Base-by-base conservation (phyloP, 2,888 invertebrate genomes). In the Parasteatoda lunata region DNA sequence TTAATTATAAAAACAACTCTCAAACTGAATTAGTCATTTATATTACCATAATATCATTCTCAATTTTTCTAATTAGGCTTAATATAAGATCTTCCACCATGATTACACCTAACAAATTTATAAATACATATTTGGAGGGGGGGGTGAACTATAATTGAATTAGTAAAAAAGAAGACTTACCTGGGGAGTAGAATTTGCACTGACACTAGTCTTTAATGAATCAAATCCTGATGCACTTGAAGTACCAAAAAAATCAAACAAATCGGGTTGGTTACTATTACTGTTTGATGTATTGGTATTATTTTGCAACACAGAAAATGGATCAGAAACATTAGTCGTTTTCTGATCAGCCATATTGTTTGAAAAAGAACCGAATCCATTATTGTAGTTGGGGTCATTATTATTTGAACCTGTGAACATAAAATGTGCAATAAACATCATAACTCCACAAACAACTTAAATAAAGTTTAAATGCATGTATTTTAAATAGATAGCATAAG, bases 121-220 rank as follows among this genome's bases (percentile, higher is more conserved):
- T 30, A 30, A 30, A 30, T 30, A 30, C 30, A 30, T 30, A 30
- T 30, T 30, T 30, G 0, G 30, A 2, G 30, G 30, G 30, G 30
- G 30, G 2, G 30, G 2, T 30, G 30, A 30, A 30, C 30, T 30
- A 30, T 30, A 30, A 30, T n/a, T 75, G 65, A 65, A 51, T 47
- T 30, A 68, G 6, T 64, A n/a, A 59, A n/a, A 65, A 64, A 9
- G 48, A 70, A 51, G 11, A 75, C 66, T 76, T 30, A 86, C 88
- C 72, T 86, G 85, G 48, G 88, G 88, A 45, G 88, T 88, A 71
- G 71, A 82, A 64, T 88, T 71, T 45, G 88, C 88, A 80, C 88
- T 88, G 30, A 71, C 77, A 65, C 85, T 88, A 52, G 85, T 76
- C 64, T 84, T 88, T 47, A 71, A 54, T 47, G 15, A 48, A 65